Base-by-base conservation (phyloP, 2,888 invertebrate genomes). In the Myathropa florea region DNA sequence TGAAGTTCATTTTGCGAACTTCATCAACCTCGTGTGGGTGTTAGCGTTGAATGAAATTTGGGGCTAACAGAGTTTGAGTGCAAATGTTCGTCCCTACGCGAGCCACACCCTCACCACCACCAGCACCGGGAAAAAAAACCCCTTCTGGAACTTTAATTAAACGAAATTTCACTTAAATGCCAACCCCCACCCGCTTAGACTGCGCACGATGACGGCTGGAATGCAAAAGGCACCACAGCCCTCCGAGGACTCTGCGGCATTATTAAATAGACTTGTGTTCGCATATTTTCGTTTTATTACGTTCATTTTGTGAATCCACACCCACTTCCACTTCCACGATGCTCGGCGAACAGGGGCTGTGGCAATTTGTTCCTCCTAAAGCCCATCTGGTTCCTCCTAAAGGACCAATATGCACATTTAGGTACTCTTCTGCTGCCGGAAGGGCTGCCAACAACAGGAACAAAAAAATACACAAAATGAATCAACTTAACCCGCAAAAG, bases 261-360 rank as follows among this genome's bases (percentile, higher is more conserved):
- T 86, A 86, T 86, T 79, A 86, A 86, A 86, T 83, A 83, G 83
- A 86, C 86, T 86, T 86, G 83, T 86, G 86, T 83, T 86, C 86
- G 86, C 86, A 86, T 86, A 86, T 86, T 86, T 86, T 86, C 71
- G 30, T 83, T 86, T 79, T 83, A 86, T 83, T 83, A 83, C 83
- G 75, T 79, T 83, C 86, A 86, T 78, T 86, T 82, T 78, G 78
- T 36, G 76, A 75, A 73, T 33, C 55, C 64, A 67, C 30, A 53
- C 76, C 46, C 67, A 53, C 23, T 12, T 24, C 3, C 21, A 53
- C 6, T 23, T 24, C 30, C n/a, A 3, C 39, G 6, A 0, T 6
- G 39, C 46, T 46, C 21, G 24, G 10, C 7, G 18, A 23, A 55
- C 26, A 23, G 76, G 30, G 59, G 33, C 63, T 70, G 30, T 64